A percentile compares a stretch with the other conserved stretches of the same genome.
Evolutionary conservation across 1,140 invertebrate genomes (phyloP).

Genomic region (Matsumurasca onukii): DNA sequence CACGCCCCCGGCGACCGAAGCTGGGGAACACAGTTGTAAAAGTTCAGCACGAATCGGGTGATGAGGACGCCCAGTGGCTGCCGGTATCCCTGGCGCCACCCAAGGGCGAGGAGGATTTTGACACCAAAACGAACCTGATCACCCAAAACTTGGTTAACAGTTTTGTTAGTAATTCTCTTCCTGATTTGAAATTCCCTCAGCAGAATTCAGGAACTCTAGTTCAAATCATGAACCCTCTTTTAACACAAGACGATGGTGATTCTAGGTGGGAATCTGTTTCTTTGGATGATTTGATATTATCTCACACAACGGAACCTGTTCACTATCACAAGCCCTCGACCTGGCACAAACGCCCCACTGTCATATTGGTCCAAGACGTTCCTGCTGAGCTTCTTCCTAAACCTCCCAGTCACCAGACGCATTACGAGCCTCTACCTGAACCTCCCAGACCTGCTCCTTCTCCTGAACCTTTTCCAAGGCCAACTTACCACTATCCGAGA

Average conservation of each 20-base stretch:
- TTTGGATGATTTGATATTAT: conserved; percentile 36
- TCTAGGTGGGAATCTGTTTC: conserved; percentile 23
- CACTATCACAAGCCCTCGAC: conserved; percentile 19
- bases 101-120: conserved; percentile 8
- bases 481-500: conserved; percentile 8
- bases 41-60: background rate
- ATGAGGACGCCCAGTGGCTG: conserved; percentile 13
- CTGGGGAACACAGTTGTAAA: no score
- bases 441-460: background rate
- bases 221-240: background rate
- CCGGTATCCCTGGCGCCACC: conserved; percentile 22
- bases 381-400: conserved; percentile 36
- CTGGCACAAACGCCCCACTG: conserved; percentile 19
- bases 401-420: conserved; percentile 26
- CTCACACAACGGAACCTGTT: conserved; percentile 26
- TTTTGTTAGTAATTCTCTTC: conserved; percentile 36
- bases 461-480: conserved; percentile 7
- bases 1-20: background rate
- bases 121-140: conserved; percentile 6
- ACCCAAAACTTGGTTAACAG: conserved; percentile 32
- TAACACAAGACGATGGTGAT: background rate
- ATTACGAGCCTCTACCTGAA: background rate
- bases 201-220: background rate
- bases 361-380: conserved; percentile 38
- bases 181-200: conserved; percentile 16